Evolutionary conservation across 2,797 vertebrate species (phyloP).

Genomic region (Molossus molossus): DNA sequence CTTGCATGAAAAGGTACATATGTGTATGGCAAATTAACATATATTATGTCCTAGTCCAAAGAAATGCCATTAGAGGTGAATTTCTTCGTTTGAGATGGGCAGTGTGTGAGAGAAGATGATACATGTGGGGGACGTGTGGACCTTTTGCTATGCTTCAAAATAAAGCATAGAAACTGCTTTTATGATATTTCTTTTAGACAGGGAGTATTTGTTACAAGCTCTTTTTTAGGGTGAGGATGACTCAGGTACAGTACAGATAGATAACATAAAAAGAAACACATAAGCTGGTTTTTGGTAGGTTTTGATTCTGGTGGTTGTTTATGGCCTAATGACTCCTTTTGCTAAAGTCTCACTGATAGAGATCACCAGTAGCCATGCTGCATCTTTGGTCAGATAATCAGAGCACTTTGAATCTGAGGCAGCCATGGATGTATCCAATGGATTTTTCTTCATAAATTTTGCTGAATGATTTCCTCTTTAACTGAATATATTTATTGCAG

Average conservation of each 20-base stretch:
- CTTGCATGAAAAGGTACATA: neutral
- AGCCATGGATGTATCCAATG: neutral
- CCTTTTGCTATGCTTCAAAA: neutral
- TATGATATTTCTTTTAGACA: neutral
- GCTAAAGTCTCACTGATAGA: neutral
- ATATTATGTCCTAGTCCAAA: neutral
- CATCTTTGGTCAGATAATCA: neutral
- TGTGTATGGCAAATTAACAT: neutral
- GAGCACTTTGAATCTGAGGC: neutral
- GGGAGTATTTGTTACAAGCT: slow-evolving; percentile 15
- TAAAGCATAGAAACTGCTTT: slow-evolving; percentile 8
- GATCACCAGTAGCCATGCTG: neutral
- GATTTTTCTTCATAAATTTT: slow-evolving; percentile 27
- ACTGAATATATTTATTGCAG: neutral
- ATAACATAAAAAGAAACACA: neutral
- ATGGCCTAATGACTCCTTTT: neutral
- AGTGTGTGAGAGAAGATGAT: neutral
- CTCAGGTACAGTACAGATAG: neutral
- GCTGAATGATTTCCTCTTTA: slow-evolving; percentile 21
- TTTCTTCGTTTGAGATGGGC: neutral
- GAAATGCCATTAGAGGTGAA: neutral
- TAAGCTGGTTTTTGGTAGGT: slow-evolving; percentile 8
- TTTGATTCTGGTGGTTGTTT: slow-evolving; percentile 8
- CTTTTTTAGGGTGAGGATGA: neutral
- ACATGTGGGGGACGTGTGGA: neutral